Evolutionary conservation across 2,888 invertebrate species (phyloP).

Genomic region (Acleris holmiana): DNA sequence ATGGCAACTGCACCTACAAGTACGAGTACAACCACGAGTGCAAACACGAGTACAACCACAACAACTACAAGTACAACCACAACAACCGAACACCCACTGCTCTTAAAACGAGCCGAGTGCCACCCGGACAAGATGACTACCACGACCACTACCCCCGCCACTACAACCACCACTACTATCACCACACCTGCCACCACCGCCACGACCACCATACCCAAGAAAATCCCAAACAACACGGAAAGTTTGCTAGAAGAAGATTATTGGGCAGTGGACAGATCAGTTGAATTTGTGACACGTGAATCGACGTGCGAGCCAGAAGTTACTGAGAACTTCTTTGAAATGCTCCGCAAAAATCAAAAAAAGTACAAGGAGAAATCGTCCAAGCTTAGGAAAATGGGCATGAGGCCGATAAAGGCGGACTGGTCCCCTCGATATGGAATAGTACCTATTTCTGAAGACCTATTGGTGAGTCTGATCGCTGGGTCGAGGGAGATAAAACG

Average conservation of each 20-base stretch:
- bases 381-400: neutral
- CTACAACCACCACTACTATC: no score
- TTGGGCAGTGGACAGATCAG: neutral
- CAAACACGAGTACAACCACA: constrained; percentile 32
- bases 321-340: neutral
- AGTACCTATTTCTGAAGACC: constrained; percentile 35
- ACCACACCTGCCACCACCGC: no score
- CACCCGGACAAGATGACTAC: no score
- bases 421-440: constrained; percentile 32
- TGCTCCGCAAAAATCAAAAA: neutral
- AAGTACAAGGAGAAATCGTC: neutral
- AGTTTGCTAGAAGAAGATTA: no score
- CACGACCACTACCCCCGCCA: no score
- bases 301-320: neutral
- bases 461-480: constrained; percentile 1
- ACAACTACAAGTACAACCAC: neutral
- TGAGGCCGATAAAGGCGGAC: neutral
- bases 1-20: neutral
- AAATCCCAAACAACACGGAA: no score
- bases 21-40: neutral
- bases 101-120: no score
- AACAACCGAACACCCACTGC: neutral
- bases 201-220: no score
- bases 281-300: neutral
- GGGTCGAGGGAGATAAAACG: neutral